Percentiles rank a stretch among this genome's conserved stretches.
Conservation (phyloP, 2,888 invertebrate species). For the Folsomia candida region DNA sequence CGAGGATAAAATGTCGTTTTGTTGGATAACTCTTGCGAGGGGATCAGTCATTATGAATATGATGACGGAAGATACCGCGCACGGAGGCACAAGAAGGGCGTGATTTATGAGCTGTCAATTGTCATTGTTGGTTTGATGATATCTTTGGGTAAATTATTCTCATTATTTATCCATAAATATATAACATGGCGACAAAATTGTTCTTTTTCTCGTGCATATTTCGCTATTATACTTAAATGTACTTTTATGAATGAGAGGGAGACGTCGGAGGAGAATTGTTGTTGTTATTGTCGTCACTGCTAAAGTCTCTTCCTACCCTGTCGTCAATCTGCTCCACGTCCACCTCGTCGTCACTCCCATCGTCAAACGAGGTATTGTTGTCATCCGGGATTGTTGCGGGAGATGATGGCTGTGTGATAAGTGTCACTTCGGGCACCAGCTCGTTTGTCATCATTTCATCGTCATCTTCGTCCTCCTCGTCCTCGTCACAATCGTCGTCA, state of each 20-base stretch:
- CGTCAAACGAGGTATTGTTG: too few species aligned
- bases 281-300: slow-evolving; percentile 8
- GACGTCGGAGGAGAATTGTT: neutral
- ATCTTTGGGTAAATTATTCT: neutral
- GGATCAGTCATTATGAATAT: neutral
- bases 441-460: slow-evolving; percentile 25
- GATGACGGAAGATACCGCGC: neutral
- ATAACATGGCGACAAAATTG: too few species aligned
- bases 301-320: neutral
- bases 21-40: neutral
- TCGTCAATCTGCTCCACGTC: slow-evolving; percentile 26
- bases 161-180: neutral
- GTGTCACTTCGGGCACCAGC: slow-evolving; percentile 3
- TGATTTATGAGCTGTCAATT: neutral
- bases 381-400: neutral
- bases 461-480: slow-evolving; percentile 19
- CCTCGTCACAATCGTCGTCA: slow-evolving; percentile 26
- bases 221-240: neutral
- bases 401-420: neutral
- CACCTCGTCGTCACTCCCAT: slow-evolving; percentile 15
- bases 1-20: neutral
- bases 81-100: neutral
- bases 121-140: slow-evolving; percentile 5
- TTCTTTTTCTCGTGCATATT: too few species aligned
- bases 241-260: neutral